Base-by-base conservation (phyloP, 2,113 vertebrate genomes). In the Entosphenus tridentatus region DNA sequence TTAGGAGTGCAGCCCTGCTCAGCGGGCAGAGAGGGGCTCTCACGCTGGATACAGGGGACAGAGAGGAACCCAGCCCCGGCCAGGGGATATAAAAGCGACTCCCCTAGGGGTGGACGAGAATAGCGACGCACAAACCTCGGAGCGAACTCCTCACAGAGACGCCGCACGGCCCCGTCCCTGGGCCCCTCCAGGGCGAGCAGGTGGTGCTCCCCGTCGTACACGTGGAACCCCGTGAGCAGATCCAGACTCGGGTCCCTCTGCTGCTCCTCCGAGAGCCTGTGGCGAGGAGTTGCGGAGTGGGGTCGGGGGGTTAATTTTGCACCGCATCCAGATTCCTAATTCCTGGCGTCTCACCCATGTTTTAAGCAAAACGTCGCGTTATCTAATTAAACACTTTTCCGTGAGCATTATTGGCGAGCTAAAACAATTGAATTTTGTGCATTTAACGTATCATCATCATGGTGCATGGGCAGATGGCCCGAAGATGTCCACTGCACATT, bases 131-230 rank as follows among this genome's bases (percentile, higher is more conserved):
- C 39, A 39, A 39, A 39, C 73, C 73, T 72, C 69, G 2, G 70
- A 14, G 79, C 77, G 18, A 78, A 71, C 10, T 71, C 76, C 9
- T 83, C 78, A 84, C 84, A 85, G 3, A 89, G 76, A 69, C 12
- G 77, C 76, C 57, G 79, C 67, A 88, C 73, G 67, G 81, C 83
- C 70, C 75, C 75, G n/a, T 80, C 73, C 56, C 77, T 84, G 71
- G 88, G 72, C 65, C 88, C 88, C 75, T 89, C 87, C 56, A 89
- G 75, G 67, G 88, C 70, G 69, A 88, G 78, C 57, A 90, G 75
- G 75, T 89, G 82, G 12, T 72, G 70, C 72, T 17, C 72, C 57
- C 80, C 81, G 55, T 91, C 85, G 69, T 80, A 17, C 69, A 87
- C 67, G 16, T 89, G 84, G 77, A 90, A 84, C 59, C 88, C 86